Evolutionary conservation across 2,888 invertebrate species (phyloP).

Genomic region (Caradrina kadenii): DNA sequence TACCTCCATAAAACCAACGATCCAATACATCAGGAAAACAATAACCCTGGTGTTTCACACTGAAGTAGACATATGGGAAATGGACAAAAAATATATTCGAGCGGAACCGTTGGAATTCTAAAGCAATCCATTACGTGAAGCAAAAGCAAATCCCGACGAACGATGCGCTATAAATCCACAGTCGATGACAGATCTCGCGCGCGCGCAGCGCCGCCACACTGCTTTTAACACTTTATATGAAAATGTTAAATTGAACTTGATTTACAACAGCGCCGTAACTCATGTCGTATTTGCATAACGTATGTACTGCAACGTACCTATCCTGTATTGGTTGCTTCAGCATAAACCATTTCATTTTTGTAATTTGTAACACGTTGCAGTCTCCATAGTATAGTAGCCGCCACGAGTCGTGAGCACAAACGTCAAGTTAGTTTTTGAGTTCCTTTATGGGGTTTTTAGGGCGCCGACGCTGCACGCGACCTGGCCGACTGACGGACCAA

Average conservation of each 20-base stretch:
- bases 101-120: slow-evolving; percentile 65
- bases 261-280: slow-evolving; percentile 68
- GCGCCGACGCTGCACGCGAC: too few species aligned
- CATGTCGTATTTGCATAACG: slow-evolving; percentile 59
- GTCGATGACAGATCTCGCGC: slow-evolving; percentile 75
- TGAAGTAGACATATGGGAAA: slow-evolving; percentile 66
- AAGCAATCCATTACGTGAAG: slow-evolving; percentile 72
- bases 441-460: too few species aligned
- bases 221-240: slow-evolving; percentile 75
- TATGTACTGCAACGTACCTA: slow-evolving; percentile 43
- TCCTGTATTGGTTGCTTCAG: slow-evolving; percentile 16
- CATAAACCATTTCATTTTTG: slow-evolving; percentile 24
- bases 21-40: slow-evolving; percentile 62
- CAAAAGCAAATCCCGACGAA: slow-evolving; percentile 74
- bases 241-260: slow-evolving; percentile 75
- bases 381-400: not conserved
- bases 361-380: not conserved
- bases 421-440: too few species aligned
- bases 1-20: slow-evolving; percentile 56
- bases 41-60: slow-evolving; percentile 62
- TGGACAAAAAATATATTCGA: slow-evolving; percentile 66
- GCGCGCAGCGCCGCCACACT: slow-evolving; percentile 65
- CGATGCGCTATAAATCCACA: slow-evolving; percentile 76
- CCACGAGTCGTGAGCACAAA: too few species aligned
- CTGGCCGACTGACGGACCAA: too few species aligned